A percentile compares a stretch with the other conserved stretches of the same genome.
phyloP scores from a whole-genome alignment of 2,113 vertebrate genomes.

The Rattus rattus region DNA sequence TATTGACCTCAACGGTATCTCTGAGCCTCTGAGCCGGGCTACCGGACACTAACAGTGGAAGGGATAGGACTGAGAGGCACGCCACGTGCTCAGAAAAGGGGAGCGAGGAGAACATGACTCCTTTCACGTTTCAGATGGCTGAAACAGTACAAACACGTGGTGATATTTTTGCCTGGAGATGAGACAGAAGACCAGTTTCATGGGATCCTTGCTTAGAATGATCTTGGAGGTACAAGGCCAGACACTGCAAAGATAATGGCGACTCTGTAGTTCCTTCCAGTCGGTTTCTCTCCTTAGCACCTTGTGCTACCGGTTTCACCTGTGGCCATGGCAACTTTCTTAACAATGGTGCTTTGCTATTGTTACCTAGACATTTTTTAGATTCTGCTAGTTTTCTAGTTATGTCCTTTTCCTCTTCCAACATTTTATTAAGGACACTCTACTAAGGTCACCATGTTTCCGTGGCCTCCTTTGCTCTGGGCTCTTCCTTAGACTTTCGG shows the following conservation, averaged over 20 bases:
- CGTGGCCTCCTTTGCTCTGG: background rate
- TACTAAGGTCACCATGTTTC: background rate
- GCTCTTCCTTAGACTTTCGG: background rate
- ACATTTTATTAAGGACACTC: background rate
- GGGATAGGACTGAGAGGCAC: background rate
- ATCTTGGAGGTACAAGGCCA: background rate
- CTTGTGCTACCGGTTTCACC: accelerated
- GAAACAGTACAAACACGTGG: background rate
- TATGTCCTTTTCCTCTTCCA: background rate
- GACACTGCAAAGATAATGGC: background rate
- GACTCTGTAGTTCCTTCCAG: background rate
- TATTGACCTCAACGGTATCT: conserved; percentile 15
- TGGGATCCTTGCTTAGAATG: conserved; percentile 22
- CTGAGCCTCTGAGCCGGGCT: background rate
- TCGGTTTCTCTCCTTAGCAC: background rate
- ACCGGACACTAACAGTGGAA: background rate
- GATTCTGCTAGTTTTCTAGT: background rate
- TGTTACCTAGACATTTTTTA: background rate
- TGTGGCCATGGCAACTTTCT: background rate
- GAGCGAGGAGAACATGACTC: background rate
- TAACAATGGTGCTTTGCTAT: background rate
- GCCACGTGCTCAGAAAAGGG: background rate
- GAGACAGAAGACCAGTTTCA: conserved; percentile 1
- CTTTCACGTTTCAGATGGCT: background rate
- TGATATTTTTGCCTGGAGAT: background rate